These are phyloP conservation scores for Masticophis lateralis DNA, from an alignment of 2,797 vertebrate species.

Conservation along the genomic window DNA sequence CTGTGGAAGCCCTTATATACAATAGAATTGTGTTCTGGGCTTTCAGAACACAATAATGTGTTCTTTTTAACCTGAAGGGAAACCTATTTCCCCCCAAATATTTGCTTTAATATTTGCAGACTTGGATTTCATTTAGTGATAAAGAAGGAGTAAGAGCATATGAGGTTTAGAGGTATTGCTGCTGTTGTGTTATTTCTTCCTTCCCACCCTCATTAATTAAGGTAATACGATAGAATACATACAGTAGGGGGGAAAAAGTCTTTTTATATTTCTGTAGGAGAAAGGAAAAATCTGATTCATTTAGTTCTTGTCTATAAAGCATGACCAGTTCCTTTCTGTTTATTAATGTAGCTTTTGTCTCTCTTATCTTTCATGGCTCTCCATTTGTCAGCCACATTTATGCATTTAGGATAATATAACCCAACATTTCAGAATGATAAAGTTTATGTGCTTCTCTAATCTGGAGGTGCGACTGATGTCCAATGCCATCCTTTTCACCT, in stretches of 20 bases:
- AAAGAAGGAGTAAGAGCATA: background rate
- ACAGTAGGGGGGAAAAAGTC: background rate
- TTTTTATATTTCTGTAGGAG: background rate
- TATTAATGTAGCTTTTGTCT: conserved; percentile 1
- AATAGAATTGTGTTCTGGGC: background rate
- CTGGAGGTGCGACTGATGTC: conserved; percentile 13
- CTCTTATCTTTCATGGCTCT: conserved; percentile 3
- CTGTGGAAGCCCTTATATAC: background rate
- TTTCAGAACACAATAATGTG: background rate
- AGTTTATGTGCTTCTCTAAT: conserved; percentile 1
- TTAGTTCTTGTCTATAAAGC: background rate
- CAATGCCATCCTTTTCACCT: conserved; percentile 13
- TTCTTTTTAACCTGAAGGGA: background rate
- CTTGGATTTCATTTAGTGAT: background rate
- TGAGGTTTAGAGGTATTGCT: background rate
- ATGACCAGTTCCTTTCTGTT: background rate
- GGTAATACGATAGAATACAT: background rate
- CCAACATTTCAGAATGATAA: conserved; percentile 16
- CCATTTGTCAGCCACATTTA: background rate
- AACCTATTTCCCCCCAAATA: background rate
- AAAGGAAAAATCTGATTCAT: background rate
- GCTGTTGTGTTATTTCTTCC: background rate
- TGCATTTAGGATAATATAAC: conserved; percentile 24
- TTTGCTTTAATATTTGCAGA: background rate
- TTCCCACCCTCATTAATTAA: background rate